phyloP scores from a whole-genome alignment of 2,113 vertebrate genomes.

The Phalacrocorax carbo region DNA sequence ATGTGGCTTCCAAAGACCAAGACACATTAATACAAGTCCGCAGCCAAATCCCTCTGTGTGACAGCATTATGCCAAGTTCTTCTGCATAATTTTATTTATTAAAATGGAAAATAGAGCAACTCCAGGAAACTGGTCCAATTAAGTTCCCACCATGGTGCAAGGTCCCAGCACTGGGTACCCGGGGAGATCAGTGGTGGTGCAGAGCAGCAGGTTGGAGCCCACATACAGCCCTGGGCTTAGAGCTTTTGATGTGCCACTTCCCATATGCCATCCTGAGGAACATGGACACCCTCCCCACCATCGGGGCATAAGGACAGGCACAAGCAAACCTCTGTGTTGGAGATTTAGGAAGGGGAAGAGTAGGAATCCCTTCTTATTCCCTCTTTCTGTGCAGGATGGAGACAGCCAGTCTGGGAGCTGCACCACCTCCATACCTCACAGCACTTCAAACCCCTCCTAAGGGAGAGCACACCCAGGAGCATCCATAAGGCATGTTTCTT shows the following conservation, averaged over 20 bases:
- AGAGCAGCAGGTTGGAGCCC: neutral
- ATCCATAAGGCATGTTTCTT: neutral
- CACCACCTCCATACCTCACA: neutral
- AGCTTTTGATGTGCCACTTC: neutral
- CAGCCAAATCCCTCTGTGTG: neutral
- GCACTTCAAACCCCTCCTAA: neutral
- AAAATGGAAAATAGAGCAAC: neutral
- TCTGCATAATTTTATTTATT: neutral
- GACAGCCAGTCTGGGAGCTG: neutral
- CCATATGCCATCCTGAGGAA: neutral
- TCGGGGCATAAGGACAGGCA: neutral
- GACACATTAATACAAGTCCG: neutral
- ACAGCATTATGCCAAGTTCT: neutral
- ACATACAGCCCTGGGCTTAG: neutral
- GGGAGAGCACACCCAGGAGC: neutral
- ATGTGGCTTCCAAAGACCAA: neutral
- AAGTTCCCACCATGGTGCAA: neutral
- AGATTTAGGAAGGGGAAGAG: neutral
- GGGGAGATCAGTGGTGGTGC: neutral
- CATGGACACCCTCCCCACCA: fast-evolving
- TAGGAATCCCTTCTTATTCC: neutral
- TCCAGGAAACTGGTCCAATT: neutral
- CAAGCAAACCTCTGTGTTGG: neutral
- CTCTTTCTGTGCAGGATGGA: neutral
- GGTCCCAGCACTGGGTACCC: neutral